Percentiles rank a stretch among this genome's conserved stretches.
Conservation (phyloP, 1,140 invertebrate species). For the Musca vetustissima region DNA sequence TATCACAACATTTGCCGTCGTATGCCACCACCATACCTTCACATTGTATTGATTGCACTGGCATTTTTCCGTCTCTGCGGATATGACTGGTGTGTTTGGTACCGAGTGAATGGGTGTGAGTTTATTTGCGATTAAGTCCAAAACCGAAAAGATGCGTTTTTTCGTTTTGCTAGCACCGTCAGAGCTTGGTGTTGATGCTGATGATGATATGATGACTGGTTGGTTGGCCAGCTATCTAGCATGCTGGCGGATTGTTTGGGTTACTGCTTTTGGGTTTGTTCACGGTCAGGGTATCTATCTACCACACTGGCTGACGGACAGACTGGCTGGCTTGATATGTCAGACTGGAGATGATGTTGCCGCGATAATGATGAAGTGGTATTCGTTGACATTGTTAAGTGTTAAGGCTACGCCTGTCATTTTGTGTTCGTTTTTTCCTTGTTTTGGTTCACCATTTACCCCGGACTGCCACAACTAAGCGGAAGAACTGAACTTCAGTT, state of each 20-base stretch:
- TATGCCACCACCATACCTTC: too few species aligned
- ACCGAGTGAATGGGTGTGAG: too few species aligned
- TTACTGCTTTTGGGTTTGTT: too few species aligned
- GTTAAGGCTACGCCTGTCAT: conserved; percentile 24
- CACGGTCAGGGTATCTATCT: too few species aligned
- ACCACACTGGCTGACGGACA: too few species aligned
- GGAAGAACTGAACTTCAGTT: not conserved
- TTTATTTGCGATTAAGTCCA: conserved; percentile 10
- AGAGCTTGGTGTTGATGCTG: not conserved
- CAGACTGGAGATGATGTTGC: conserved; percentile 3
- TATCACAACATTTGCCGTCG: too few species aligned
- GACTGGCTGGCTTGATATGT: too few species aligned
- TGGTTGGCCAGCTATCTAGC: not conserved
- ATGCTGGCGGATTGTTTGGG: too few species aligned
- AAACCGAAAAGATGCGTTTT: not conserved
- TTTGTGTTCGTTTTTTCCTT: not conserved
- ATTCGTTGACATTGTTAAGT: conserved; percentile 23
- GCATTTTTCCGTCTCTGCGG: not conserved
- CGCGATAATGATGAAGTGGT: conserved; percentile 19
- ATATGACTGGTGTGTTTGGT: too few species aligned
- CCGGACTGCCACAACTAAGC: not conserved
- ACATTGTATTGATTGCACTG: conserved; percentile 1
- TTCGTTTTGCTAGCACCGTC: conserved; percentile 2
- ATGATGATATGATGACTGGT: not conserved
- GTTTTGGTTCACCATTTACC: not conserved